Evolutionary conservation across 1,140 invertebrate genomes (phyloP).

Genomic region (Temnothorax nylanderi): DNA sequence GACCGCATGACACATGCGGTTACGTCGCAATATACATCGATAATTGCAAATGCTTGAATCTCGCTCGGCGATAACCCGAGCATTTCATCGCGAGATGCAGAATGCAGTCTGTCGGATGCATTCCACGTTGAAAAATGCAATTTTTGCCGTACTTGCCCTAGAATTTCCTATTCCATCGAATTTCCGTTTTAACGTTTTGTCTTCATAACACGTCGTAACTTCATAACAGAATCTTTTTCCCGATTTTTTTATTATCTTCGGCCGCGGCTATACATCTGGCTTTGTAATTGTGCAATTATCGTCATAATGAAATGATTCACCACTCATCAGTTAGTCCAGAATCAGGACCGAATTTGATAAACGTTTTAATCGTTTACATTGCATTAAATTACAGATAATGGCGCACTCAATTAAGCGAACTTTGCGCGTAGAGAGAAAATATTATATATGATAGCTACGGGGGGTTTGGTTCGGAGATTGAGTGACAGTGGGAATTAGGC

Average conservation of each 20-base stretch:
- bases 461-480: conserved; percentile 49
- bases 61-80: conserved; percentile 49
- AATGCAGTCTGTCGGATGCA: not conserved
- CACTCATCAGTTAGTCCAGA: conserved; percentile 68
- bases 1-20: not conserved
- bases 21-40: conserved; percentile 13
- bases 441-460: conserved; percentile 66
- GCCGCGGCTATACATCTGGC: not conserved
- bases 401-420: conserved; percentile 69
- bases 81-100: conserved; percentile 14
- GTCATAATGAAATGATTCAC: conserved; percentile 65
- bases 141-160: not conserved
- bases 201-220: not conserved
- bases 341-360: conserved; percentile 73
- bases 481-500: conserved; percentile 60
- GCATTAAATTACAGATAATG: conserved; percentile 73
- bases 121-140: conserved; percentile 12
- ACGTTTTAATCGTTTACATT: conserved; percentile 74
- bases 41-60: conserved; percentile 36
- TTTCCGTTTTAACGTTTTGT: conserved; percentile 25
- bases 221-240: not conserved
- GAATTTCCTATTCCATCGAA: conserved; percentile 9
- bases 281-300: conserved; percentile 63
- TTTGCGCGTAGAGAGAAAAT: conserved; percentile 69
- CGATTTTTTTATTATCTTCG: conserved; percentile 13